phyloP scores from a whole-genome alignment of 2,797 vertebrate genomes.

The Clarias fuscus region DNA sequence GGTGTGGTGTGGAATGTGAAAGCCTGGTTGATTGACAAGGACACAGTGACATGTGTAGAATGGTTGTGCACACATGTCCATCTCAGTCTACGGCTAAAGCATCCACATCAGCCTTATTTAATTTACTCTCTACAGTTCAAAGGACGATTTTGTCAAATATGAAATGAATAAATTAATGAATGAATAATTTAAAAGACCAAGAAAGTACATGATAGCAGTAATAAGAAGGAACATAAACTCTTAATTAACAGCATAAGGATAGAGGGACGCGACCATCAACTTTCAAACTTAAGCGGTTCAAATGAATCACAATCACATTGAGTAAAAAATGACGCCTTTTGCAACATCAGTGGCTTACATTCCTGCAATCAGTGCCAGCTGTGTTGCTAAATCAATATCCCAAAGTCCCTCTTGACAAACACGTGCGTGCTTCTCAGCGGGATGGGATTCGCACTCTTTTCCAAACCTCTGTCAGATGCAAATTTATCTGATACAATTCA shows the following conservation, averaged over 20 bases:
- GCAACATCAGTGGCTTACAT: constrained; percentile 56
- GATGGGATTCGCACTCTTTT: constrained; percentile 44
- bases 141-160: background rate
- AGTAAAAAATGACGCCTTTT: constrained; percentile 37
- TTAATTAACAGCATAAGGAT: background rate
- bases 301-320: constrained; percentile 16
- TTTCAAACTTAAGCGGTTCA: background rate
- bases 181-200: background rate
- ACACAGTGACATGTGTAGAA: constrained; percentile 4
- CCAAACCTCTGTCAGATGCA: constrained; percentile 60
- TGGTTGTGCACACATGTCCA: background rate
- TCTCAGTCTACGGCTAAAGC: background rate
- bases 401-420: constrained; percentile 62
- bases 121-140: background rate
- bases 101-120: background rate
- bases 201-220: background rate
- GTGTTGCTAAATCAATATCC: constrained; percentile 72
- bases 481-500: constrained; percentile 58
- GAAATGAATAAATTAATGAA: too few species aligned
- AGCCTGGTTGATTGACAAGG: constrained; percentile 28
- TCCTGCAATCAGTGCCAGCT: constrained; percentile 53
- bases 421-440: constrained; percentile 55
- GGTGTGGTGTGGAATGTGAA: background rate
- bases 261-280: background rate
- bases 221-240: background rate